Base-by-base conservation (phyloP, 2,888 invertebrate species). In the Iselma pallidipennis region DNA sequence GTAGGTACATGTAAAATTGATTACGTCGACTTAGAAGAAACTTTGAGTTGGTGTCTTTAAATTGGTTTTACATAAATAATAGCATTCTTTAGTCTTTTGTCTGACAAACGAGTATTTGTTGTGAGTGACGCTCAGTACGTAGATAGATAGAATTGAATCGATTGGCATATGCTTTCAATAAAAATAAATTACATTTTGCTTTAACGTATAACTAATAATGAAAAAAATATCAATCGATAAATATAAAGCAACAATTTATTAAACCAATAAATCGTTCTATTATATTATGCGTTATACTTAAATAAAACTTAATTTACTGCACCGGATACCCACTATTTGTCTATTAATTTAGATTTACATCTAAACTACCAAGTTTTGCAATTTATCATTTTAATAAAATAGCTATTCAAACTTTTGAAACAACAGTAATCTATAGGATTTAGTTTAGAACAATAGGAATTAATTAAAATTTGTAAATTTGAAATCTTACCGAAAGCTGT, bases 81-180 rank as follows among this genome's bases (percentile, higher is more conserved):
- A 23, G 49, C 6, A 26, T 57, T 50, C 57, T 57, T 63, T 54
- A 63, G 57, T 63, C 63, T 60, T n/a, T 63, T 60, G 63, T 63
- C 63, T 51, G 55, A 55, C n/a, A 37, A 14, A 28, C 29, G n/a
- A 31, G 42, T 54, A 52, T 68, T 66, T 68, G 66, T 68, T 68
- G 68, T 68, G 65, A 66, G 66, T 57, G 66, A 60, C 62, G 60
- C 55, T 52, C 49, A 61, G 16, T 50, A 50, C 53, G 26, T 37
- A n/a, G n/a, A n/a, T n/a, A n/a, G n/a, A n/a, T n/a, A 37, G 14
- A n/a, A 4, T 49, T 4, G 25, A 65, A 68, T 66, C 65, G 68
- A 68, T 66, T 61, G 57, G 45, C 56, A 56, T 66, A 61, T 63
- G 59, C 57, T 64, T 63, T 63, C 61, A 61, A 60, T 45, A 59